These are phyloP conservation scores for cattle (Bos taurus) DNA, from an alignment of 2,113 vertebrate species.

Conservation along the genomic window ARS-UCD2.0 NC_037332.1:111099001-111099500, in stretches of 20 bases:
- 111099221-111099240: neutral
- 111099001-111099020: neutral
- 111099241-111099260: neutral
- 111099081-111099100: neutral
- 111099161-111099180: neutral
- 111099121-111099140: neutral
- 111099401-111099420: neutral
- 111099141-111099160: neutral
- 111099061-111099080: neutral
- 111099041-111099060: neutral
- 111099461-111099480: slow-evolving; percentile 60
- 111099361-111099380: neutral
- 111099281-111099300: neutral
- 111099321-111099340: neutral
- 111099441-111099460: slow-evolving; percentile 63
- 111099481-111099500: neutral
- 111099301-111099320: neutral
- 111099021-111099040: neutral
- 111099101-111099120: neutral
- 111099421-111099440: slow-evolving; percentile 65
- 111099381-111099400: neutral
- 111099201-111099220: neutral
- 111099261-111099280: neutral
- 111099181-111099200: neutral
- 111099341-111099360: too few species aligned